Percentiles rank a stretch among this genome's conserved stretches.
These are phyloP conservation scores for Lepetodrilus schrolli DNA, from an alignment of 2,888 invertebrate genomes.

Conservation along the genomic window DNA sequence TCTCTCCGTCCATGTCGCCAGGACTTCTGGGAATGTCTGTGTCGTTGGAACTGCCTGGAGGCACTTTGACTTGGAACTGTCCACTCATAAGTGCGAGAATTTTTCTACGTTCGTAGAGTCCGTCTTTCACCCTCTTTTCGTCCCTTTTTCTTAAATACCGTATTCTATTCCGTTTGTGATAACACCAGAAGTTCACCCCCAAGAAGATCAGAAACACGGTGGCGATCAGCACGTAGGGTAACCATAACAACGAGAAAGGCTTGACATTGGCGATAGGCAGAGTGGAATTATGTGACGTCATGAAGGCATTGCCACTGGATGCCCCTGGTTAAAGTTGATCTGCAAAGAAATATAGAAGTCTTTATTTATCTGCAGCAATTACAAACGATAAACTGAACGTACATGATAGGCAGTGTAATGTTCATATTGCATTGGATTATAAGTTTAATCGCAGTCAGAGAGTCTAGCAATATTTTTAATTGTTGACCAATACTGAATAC, in stretches of 20 bases:
- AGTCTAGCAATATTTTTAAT: too few species aligned
- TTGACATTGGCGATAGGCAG: neutral
- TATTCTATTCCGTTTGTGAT: conserved; percentile 51
- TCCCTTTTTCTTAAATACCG: conserved; percentile 52
- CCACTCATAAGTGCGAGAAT: conserved; percentile 37
- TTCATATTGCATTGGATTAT: too few species aligned
- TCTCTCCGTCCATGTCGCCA: neutral
- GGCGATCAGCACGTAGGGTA: conserved; percentile 56
- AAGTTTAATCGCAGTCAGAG: too few species aligned
- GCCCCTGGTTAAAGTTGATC: too few species aligned
- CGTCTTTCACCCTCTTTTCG: conserved; percentile 47
- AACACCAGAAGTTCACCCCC: conserved; percentile 56
- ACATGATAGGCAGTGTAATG: too few species aligned
- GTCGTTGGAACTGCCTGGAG: neutral
- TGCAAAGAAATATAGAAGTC: too few species aligned
- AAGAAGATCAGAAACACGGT: conserved; percentile 49
- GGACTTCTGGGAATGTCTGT: neutral
- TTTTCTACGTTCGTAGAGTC: conserved; percentile 36
- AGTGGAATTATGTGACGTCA: conserved; percentile 24
- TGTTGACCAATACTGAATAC: too few species aligned
- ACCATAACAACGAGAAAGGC: conserved; percentile 47
- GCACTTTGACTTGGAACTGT: conserved; percentile 29
- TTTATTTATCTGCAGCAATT: too few species aligned
- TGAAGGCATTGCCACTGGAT: conserved; percentile 11
- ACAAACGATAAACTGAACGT: too few species aligned